phyloP scores from a whole-genome alignment of 2,888 invertebrate species.

The Notodonta dromedarius region DNA sequence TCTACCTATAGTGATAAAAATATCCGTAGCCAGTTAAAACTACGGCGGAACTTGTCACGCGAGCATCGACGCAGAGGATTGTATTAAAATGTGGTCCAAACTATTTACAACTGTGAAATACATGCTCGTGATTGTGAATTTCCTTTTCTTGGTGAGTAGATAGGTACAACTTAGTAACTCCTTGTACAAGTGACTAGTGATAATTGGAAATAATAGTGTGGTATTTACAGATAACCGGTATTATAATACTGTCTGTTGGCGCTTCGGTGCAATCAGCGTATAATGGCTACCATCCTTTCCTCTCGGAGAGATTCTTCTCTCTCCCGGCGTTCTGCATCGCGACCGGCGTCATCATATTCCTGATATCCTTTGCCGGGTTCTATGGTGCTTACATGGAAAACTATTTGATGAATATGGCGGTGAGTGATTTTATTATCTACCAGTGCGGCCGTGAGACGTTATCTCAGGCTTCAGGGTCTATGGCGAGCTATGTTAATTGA shows the following conservation, averaged over 20 bases:
- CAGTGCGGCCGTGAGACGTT: conserved; percentile 3
- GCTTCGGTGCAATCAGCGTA: conserved; percentile 87
- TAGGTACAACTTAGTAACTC: neutral
- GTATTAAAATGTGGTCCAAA: conserved; percentile 68
- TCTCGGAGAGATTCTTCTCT: conserved; percentile 88
- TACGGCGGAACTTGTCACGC: conserved; percentile 56
- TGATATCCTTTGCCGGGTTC: conserved; percentile 94
- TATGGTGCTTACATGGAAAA: conserved; percentile 94
- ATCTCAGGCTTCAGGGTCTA: conserved; percentile 9
- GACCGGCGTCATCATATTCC: conserved; percentile 88
- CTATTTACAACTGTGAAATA: conserved; percentile 78
- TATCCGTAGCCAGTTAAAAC: conserved; percentile 63
- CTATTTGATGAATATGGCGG: conserved; percentile 91
- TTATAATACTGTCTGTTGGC: conserved; percentile 90
- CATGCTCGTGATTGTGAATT: conserved; percentile 67
- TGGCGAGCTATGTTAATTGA: neutral
- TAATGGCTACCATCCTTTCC: conserved; percentile 86
- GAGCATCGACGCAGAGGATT: conserved; percentile 32
- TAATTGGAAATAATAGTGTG: conserved; percentile 18
- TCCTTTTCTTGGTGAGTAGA: conserved; percentile 75
- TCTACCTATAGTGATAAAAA: conserved; percentile 68
- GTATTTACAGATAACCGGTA: conserved; percentile 89
- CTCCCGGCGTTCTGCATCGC: conserved; percentile 89
- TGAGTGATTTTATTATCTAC: conserved; percentile 68
- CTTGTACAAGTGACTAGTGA: conserved; percentile 6